phyloP scores from a whole-genome alignment of 2,797 vertebrate species.

The Hippocampus kuda region DNA sequence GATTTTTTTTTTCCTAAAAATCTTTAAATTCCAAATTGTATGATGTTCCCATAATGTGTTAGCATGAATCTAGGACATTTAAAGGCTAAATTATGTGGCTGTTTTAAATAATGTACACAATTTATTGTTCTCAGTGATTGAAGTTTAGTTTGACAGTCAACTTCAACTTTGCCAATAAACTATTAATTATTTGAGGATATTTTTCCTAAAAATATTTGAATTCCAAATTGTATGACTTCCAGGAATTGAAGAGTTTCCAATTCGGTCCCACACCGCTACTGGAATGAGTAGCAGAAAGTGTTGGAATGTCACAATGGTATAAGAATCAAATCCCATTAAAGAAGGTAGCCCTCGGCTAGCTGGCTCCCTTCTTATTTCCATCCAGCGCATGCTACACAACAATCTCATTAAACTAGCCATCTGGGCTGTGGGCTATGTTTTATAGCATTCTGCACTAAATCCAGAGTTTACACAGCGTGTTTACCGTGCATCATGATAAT shows the following conservation, averaged over 20 bases:
- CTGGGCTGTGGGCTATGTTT: constrained; percentile 26
- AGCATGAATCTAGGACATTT: too few species aligned
- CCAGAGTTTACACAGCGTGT: constrained; percentile 4
- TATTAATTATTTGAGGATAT: neutral
- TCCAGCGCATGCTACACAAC: constrained; percentile 8
- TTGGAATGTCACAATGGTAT: neutral
- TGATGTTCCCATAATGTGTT: neutral
- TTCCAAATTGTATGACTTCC: neutral
- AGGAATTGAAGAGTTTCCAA: neutral
- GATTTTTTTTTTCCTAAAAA: neutral
- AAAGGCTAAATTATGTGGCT: too few species aligned
- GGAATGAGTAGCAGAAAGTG: neutral
- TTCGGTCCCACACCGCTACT: neutral
- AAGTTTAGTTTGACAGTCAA: too few species aligned
- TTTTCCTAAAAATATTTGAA: neutral
- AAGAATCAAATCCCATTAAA: constrained; percentile 9
- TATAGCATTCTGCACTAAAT: constrained; percentile 5
- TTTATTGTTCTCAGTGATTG: too few species aligned
- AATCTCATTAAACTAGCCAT: constrained; percentile 39
- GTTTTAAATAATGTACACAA: too few species aligned
- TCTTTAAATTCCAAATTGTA: neutral
- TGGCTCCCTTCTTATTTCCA: constrained; percentile 5
- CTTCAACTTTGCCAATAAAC: too few species aligned
- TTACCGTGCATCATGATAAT: constrained; percentile 1
- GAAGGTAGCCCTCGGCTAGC: constrained; percentile 20